phyloP scores from a whole-genome alignment of 2,888 invertebrate genomes.

The Morpho achilles region DNA sequence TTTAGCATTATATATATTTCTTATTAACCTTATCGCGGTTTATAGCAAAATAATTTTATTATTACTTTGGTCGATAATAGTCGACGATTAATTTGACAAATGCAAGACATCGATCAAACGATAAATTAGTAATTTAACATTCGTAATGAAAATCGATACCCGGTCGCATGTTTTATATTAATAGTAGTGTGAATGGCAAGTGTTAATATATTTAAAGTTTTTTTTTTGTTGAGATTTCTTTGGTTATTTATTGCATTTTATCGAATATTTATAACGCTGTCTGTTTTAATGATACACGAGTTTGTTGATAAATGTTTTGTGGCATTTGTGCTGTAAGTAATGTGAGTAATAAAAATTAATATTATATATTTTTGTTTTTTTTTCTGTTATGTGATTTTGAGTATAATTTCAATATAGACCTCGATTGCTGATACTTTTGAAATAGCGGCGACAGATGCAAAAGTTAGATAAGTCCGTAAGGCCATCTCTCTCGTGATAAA shows the following conservation, averaged over 20 bases:
- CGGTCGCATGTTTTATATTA: constrained; percentile 2
- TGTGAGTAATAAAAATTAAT: constrained; percentile 6
- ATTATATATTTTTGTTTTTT: constrained; percentile 2
- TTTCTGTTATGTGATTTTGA: not conserved
- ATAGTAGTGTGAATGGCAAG: constrained; percentile 13
- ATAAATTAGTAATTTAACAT: too few relatives aligned
- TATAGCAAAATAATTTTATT: too few relatives aligned
- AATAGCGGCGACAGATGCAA: too few relatives aligned
- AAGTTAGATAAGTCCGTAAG: too few relatives aligned
- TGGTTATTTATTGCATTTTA: constrained; percentile 26
- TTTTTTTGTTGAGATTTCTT: constrained; percentile 15
- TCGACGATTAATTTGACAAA: too few relatives aligned
- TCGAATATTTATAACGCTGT: constrained; percentile 18
- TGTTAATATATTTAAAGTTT: not conserved
- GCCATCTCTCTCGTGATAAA: too few relatives aligned
- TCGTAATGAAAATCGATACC: not conserved
- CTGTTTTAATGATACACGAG: constrained; percentile 16
- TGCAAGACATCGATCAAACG: too few relatives aligned
- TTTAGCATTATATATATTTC: too few relatives aligned
- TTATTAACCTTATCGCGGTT: too few relatives aligned
- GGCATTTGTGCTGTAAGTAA: constrained; percentile 4
- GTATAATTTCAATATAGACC: too few relatives aligned
- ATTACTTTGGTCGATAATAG: too few relatives aligned
- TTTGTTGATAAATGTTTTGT: constrained; percentile 3
- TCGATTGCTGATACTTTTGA: too few relatives aligned